Evolutionary conservation across 2,888 invertebrate species (phyloP).

Genomic region (Physocephala rufipes): DNA sequence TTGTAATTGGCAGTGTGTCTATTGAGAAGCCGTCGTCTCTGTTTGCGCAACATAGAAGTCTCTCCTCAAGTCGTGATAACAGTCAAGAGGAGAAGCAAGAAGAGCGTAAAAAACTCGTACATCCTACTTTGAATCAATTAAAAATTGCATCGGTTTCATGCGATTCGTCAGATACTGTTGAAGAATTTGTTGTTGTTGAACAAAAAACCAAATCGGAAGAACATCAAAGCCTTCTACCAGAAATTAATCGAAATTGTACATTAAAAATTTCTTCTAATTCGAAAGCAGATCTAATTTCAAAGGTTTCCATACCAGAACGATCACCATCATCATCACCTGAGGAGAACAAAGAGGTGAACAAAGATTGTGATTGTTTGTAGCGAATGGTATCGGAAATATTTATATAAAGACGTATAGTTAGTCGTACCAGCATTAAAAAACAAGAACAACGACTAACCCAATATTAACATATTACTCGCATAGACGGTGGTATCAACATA

Average conservation of each 20-base stretch:
- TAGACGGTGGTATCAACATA: too few species aligned
- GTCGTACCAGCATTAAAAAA: too few species aligned
- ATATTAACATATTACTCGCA: too few species aligned
- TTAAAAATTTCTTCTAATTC: conserved; percentile 52
- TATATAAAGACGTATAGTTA: conserved; percentile 57
- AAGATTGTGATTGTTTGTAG: conserved; percentile 63
- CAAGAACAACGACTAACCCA: too few species aligned
- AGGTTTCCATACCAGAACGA: conserved; percentile 81
- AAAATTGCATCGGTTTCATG: conserved; percentile 45
- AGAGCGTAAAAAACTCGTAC: too few species aligned
- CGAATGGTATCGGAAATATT: conserved; percentile 67
- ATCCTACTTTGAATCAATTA: not conserved
- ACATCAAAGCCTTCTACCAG: conserved; percentile 58
- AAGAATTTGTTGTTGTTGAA: conserved; percentile 57
- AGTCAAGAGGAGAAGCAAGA: too few species aligned
- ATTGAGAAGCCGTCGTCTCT: conserved; percentile 64
- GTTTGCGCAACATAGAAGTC: conserved; percentile 56
- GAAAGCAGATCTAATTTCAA: conserved; percentile 74
- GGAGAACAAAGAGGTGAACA: conserved; percentile 57
- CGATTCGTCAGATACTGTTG: conserved; percentile 58
- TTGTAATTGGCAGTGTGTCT: conserved; percentile 64
- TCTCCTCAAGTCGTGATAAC: conserved; percentile 35
- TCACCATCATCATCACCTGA: conserved; percentile 82
- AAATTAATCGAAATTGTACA: conserved; percentile 58
- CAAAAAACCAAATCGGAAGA: conserved; percentile 51